Evolutionary conservation across 2,888 invertebrate species (phyloP), one percentile per base, ranked within the genome.

Genomic region (Belgica antarctica): DNA sequence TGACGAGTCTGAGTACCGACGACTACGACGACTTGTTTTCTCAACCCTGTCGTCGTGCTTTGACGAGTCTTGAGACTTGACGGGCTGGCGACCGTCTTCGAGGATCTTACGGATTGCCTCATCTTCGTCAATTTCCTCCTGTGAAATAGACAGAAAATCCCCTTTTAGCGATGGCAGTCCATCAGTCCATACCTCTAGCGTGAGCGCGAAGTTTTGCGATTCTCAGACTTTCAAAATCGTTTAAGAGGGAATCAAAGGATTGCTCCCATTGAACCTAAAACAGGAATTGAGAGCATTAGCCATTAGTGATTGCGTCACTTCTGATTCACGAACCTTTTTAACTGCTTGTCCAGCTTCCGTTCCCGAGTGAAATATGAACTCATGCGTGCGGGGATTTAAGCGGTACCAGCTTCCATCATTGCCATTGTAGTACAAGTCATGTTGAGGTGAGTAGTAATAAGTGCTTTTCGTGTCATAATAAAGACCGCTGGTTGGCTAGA

Each of bases 391-490:
- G 74, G 88, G 84, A 74, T 94, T 89, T 77, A 91, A 95, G 75
- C 84, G 86, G 76, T 93, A 90, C 78, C 95, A 96, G 70, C 88
- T 90, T 1, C 90, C 89, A 28, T 88, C 88, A 73, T 89, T 87
- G 4, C 92, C 90, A 79, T 96, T 94, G 77, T 95, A 96, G 77
- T 94, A 95, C 27, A 96, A 82, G 1, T 91, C 89, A 75, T 89
- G 86, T 77, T 90, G 89, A 94, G 95, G 75, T 47, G 93, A 92
- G 77, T 94, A 94, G 81, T 94, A 94, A 81, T 92, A 94, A 72
- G 94, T 93, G 73, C 91, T 89, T 75, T 87, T 89, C 74, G 89
- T 90, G 79, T 94, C 92, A 79, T 93, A 94, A 80, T 94, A 94
- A n/a, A 62, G 31, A 3, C 59, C 59, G 22, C 19, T 22, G 1